Percentiles rank a stretch among this genome's conserved stretches.
These are phyloP conservation scores for Spodoptera litura DNA, from an alignment of 1,140 invertebrate species.

Conservation along the genomic window DNA sequence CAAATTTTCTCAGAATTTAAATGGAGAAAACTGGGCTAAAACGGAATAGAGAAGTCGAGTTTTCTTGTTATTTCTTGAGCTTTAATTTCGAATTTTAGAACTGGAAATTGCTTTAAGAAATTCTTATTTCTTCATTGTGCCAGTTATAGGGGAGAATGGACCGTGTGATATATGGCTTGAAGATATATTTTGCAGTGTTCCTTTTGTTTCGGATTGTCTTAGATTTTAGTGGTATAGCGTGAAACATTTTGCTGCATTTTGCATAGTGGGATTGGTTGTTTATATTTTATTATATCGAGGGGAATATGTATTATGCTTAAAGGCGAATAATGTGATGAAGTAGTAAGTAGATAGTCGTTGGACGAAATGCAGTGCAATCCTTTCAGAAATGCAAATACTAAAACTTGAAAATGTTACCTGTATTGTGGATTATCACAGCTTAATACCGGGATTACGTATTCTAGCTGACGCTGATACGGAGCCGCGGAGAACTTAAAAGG, in stretches of 20 bases:
- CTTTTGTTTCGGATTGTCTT: not conserved
- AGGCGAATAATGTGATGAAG: too few species aligned
- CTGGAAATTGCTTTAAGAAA: constrained; percentile 25
- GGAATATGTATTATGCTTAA: too few species aligned
- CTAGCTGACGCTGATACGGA: too few species aligned
- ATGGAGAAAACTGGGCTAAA: constrained; percentile 26
- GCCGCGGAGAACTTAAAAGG: too few species aligned
- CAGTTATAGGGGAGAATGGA: constrained; percentile 2
- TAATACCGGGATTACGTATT: too few species aligned
- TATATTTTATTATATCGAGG: too few species aligned
- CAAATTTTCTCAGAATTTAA: constrained; percentile 42
- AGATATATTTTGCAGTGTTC: constrained; percentile 5
- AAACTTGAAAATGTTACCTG: too few species aligned
- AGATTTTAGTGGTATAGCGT: not conserved
- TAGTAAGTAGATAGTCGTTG: too few species aligned
- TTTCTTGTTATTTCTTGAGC: constrained; percentile 12
- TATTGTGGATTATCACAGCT: too few species aligned
- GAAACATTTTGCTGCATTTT: not conserved
- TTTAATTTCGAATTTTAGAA: constrained; percentile 35
- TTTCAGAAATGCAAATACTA: too few species aligned
- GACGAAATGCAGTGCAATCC: too few species aligned
- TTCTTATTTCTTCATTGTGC: constrained; percentile 38
- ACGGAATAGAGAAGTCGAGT: constrained; percentile 14
- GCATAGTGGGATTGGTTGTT: too few species aligned
- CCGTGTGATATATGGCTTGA: constrained; percentile 15